Evolutionary conservation across 2,113 vertebrate genomes (phyloP), one percentile per base, ranked within the genome.

Genomic region (Podarcis raffonei): DNA sequence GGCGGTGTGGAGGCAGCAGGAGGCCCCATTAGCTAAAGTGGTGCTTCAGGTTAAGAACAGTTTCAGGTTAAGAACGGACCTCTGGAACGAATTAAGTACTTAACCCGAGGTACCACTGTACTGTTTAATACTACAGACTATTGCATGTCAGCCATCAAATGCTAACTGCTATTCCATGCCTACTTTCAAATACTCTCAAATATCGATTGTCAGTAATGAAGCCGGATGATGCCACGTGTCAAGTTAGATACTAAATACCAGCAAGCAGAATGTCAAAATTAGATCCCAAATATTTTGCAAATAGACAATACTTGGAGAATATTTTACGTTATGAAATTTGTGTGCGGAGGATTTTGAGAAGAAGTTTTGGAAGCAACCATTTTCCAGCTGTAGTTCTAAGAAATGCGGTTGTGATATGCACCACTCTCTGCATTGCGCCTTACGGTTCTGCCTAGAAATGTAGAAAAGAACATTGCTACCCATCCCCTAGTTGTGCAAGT

Each of bases 381-480:
- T 39, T 42, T 48, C 5, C 23, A 71, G n/a, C n/a, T 71, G 37
- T 69, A 42, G 22, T 13, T 72, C 6, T 62, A 18, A n/a, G 32
- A 74, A 74, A 16, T 65, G 18, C 22, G 1, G 59, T 1, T 81
- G 12, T 39, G 32, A 11, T 22, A 8, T n/a, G n/a, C 35, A 15
- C 27, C 12, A 42, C 22, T 3, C 37, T 74, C 11, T 30, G 12
- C 35, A 27, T 59, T 87, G 30, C 11, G 18, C 32, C 0, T 13
- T 22, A 77, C 27, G 20, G 65, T 90, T 93, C 86, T 94, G 88
- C 91, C 92, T 90, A 83, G 89, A 92, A 94, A 92, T 84, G 16
- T 0, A 66, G 75, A 30, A 92, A 89, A 93, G 88, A 90, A 93
- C 93, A 93, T 78, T 3, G 18, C 27, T 65, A 72, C 53, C 87